phyloP scores from a whole-genome alignment of 2,113 vertebrate species.

The Pelodiscus sinensis region DNA sequence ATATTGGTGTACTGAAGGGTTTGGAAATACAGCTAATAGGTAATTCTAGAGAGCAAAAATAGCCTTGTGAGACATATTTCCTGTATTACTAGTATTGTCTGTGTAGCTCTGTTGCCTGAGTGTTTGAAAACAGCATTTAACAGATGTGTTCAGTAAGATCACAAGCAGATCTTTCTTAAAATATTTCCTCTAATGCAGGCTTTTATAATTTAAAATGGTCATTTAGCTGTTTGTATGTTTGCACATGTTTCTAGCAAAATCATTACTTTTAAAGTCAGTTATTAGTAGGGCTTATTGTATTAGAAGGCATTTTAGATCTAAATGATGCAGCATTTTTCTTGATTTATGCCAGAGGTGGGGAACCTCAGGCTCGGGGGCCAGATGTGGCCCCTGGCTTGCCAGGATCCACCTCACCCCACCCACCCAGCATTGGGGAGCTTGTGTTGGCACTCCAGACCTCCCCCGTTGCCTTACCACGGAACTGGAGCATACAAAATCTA shows the following conservation, averaged over 20 bases:
- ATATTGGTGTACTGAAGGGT: not conserved
- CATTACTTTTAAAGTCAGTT: not conserved
- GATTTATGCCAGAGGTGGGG: not conserved
- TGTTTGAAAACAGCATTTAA: not conserved
- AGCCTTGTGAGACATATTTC: not conserved
- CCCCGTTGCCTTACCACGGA: too few species aligned
- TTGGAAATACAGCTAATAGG: not conserved
- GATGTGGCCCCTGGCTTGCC: too few species aligned
- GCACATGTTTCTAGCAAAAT: not conserved
- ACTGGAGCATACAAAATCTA: too few species aligned
- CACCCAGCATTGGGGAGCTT: too few species aligned
- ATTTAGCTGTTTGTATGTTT: not conserved
- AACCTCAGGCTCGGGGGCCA: too few species aligned
- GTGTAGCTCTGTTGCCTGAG: not conserved
- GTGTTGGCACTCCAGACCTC: too few species aligned
- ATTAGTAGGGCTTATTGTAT: not conserved
- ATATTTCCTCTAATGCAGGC: not conserved
- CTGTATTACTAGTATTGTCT: not conserved
- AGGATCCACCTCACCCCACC: too few species aligned
- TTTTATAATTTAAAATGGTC: not conserved
- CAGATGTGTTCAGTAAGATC: not conserved
- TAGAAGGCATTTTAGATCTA: not conserved
- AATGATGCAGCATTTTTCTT: accelerated
- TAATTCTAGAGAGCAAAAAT: not conserved
- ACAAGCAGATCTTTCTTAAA: not conserved